Conservation (phyloP, 1,140 invertebrate genomes). For the Drosophila navojoa region DNA sequence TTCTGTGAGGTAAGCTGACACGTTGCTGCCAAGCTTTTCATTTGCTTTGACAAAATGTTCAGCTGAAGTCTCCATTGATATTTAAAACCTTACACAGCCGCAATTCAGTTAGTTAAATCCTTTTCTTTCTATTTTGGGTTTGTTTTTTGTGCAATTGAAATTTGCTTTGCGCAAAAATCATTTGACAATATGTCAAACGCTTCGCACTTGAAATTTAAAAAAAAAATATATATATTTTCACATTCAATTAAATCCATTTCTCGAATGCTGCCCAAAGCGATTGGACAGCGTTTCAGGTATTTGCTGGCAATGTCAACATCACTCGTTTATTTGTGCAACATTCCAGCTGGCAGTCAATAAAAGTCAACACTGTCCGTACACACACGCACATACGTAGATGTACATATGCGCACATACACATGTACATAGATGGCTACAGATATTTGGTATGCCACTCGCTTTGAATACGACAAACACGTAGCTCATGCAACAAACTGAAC, state of each 20-base stretch:
- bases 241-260: slow-evolving; percentile 10
- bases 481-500: slow-evolving; percentile 14
- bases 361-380: slow-evolving; percentile 40
- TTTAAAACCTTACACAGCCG: too few relatives aligned
- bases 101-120: too few relatives aligned
- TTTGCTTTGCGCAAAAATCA: not conserved
- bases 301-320: slow-evolving; percentile 20
- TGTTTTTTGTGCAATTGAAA: not conserved
- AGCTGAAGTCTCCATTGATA: not conserved
- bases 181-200: not conserved
- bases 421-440: not conserved
- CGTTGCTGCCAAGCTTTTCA: not conserved
- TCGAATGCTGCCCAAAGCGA: not conserved
- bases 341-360: slow-evolving; percentile 41
- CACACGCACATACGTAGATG: not conserved
- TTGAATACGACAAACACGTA: slow-evolving; percentile 27
- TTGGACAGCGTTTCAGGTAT: slow-evolving; percentile 1
- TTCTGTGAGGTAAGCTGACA: not conserved
- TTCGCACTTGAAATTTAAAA: slow-evolving; percentile 1
- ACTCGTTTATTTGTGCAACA: slow-evolving; percentile 20
- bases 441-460: slow-evolving; percentile 14
- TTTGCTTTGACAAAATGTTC: not conserved
- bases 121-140: too few relatives aligned
- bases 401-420: not conserved
- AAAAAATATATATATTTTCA: not conserved